These are phyloP conservation scores for Drosophila niveifrons DNA, from an alignment of 2,888 invertebrate genomes.

Conservation along the genomic window DNA sequence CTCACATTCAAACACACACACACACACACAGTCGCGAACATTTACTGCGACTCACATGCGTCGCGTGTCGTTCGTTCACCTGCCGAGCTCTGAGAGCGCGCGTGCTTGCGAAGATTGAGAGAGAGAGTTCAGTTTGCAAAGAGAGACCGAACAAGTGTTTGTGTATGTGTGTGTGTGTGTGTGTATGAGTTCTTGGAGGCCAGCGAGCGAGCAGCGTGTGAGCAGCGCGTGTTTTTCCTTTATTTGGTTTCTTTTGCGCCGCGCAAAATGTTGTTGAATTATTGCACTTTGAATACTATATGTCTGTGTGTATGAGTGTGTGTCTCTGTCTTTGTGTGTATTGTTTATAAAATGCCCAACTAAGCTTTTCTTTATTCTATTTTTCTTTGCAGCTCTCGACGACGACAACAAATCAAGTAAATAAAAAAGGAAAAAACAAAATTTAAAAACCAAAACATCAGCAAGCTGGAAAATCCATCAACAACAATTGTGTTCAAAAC, in stretches of 20 bases:
- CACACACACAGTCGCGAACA: slow-evolving; percentile 3
- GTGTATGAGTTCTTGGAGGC: slow-evolving; percentile 36
- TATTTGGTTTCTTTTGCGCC: slow-evolving; percentile 62
- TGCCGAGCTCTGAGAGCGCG: slow-evolving; percentile 48
- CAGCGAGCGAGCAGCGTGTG: slow-evolving; percentile 29
- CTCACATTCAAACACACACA: slow-evolving; percentile 27
- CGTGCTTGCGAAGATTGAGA: slow-evolving; percentile 7
- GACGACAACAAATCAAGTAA: slow-evolving; percentile 35
- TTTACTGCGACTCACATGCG: slow-evolving; percentile 47
- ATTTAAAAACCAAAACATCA: slow-evolving; percentile 21
- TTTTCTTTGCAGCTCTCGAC: slow-evolving; percentile 48
- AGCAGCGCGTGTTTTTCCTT: slow-evolving; percentile 58
- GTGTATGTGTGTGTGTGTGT: slow-evolving; percentile 18
- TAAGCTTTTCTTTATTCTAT: slow-evolving; percentile 49
- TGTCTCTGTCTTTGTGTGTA: slow-evolving; percentile 15
- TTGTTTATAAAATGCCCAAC: slow-evolving; percentile 49
- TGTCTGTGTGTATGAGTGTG: neutral
- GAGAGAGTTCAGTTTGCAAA: slow-evolving; percentile 6
- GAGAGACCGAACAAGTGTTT: slow-evolving; percentile 4
- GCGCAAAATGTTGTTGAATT: slow-evolving; percentile 53
- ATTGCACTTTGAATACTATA: slow-evolving; percentile 33
- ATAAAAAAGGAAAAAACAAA: slow-evolving; percentile 17
- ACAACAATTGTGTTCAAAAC: slow-evolving; percentile 38
- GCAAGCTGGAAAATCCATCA: slow-evolving; percentile 13
- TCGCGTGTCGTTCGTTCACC: slow-evolving; percentile 78